Evolutionary conservation across 2,797 vertebrate species (phyloP), one percentile per base, ranked within the genome.

Genomic region (Lagorchestes hirsutus): DNA sequence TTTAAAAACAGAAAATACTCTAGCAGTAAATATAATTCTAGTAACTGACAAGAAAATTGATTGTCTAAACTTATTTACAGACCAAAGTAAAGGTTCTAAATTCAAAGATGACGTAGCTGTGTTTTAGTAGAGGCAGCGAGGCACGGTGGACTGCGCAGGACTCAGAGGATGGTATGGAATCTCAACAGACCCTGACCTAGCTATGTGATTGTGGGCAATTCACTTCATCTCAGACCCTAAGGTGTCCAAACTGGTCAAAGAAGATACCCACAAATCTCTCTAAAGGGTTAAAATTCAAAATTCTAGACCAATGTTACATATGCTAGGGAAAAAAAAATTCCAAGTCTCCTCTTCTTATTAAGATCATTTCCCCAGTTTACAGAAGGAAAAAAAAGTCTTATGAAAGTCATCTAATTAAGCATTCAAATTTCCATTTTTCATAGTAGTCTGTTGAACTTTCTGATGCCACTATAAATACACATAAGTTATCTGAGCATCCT

Each of bases 271-370:
- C 16, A 40, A 74, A 74, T 18, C n/a, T 40, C 74, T 0, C 74
- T 3, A 82, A 10, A 46, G 12, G 40, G 40, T 82, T 82, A 82
- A 27, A 82, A 82, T 82, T 22, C n/a, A 91, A 93, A 74, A 96
- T 93, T 97, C 62, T 95, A 95, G 10, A 90, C 62, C 52, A 91
- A 97, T 67, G 95, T 95, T 52, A 93, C 2, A 92, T 67, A 95
- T 74, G 93, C 40, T 93, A 95, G 67, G 67, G 67, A 27, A 97
- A 96, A 96, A 55, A 55, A 96, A 55, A 94, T 27, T 90, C 91
- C 50, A 92, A 95, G 27, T 91, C 91, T 82, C 59, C 3, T 55
- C 95, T 93, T 95, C 54, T 93, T 91, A 96, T 92, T 91, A 46
- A 82, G 8, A 82, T 3, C n/a, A 24, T 27, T 22, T 82, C 18